Conservation (phyloP, 2,113 vertebrate genomes). For the Ameiurus melas region DNA sequence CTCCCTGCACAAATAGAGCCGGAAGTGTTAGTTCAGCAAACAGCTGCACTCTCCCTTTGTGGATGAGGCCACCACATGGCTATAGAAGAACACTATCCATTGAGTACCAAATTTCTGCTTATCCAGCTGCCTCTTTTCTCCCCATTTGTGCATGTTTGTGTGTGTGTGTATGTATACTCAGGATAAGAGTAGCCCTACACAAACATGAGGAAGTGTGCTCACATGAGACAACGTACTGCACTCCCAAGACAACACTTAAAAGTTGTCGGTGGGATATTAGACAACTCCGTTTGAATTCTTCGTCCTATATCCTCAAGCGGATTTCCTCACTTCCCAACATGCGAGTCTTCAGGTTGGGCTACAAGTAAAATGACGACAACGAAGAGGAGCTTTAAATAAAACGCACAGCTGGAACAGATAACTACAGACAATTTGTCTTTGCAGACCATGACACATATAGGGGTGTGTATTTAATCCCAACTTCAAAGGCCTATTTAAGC, state of each 20-base stretch:
- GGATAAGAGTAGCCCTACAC: not conserved
- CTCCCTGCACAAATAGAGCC: conserved; percentile 47
- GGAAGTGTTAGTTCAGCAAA: conserved; percentile 49
- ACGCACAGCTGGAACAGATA: not conserved
- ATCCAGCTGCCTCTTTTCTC: conserved; percentile 13
- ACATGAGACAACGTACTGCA: not conserved
- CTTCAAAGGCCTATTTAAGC: not conserved
- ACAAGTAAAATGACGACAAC: not conserved
- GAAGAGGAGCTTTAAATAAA: not conserved
- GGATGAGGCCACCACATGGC: conserved; percentile 11
- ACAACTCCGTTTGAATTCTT: not conserved
- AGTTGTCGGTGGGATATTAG: not conserved
- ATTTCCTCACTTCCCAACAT: not conserved
- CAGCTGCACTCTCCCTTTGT: conserved; percentile 21
- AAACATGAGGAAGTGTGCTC: conserved; percentile 11
- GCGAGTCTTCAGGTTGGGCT: not conserved
- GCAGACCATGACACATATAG: not conserved
- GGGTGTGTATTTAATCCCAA: not conserved
- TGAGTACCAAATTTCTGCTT: conserved; percentile 33
- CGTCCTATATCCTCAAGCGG: not conserved
- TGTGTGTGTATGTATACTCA: not conserved
- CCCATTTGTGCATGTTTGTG: conserved; percentile 23
- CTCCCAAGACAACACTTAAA: not conserved
- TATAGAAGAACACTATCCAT: conserved; percentile 26
- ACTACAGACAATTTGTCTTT: not conserved